Conservation (phyloP, 2,797 vertebrate genomes). For the Cichlasoma orientale region DNA sequence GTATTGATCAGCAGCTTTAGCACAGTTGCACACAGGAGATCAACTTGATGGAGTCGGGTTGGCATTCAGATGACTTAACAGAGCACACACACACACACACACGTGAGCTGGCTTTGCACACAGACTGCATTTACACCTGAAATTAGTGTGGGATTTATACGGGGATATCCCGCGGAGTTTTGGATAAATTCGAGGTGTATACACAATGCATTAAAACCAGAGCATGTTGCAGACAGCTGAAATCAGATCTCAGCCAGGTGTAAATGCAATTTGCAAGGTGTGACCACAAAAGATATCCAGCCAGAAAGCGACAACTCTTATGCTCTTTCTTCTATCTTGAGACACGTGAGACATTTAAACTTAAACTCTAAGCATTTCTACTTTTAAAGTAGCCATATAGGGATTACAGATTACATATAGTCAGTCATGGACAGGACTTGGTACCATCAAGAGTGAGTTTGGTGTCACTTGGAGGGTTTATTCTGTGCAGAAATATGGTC, state of each 20-base stretch:
- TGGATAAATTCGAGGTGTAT: not conserved
- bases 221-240: not conserved
- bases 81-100: not conserved
- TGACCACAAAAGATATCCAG: not conserved
- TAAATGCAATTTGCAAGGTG: not conserved
- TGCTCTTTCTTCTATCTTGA: not conserved
- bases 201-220: not conserved
- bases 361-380: not conserved
- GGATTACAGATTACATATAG: not conserved
- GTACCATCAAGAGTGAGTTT: too few species aligned
- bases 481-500: too few species aligned
- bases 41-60: conserved; percentile 27
- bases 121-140: not conserved
- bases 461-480: too few species aligned
- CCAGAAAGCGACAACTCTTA: not conserved
- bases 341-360: not conserved
- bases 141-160: not conserved
- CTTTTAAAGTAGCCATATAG: not conserved
- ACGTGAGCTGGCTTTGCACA: not conserved
- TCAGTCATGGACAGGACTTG: too few species aligned
- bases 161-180: too few species aligned
- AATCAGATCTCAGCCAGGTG: not conserved
- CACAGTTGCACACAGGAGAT: conserved; percentile 4
- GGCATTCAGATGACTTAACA: conserved; percentile 13
- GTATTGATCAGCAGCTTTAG: conserved; percentile 60